phyloP scores from a whole-genome alignment of 2,888 invertebrate genomes.

The Ophion slaviceki region DNA sequence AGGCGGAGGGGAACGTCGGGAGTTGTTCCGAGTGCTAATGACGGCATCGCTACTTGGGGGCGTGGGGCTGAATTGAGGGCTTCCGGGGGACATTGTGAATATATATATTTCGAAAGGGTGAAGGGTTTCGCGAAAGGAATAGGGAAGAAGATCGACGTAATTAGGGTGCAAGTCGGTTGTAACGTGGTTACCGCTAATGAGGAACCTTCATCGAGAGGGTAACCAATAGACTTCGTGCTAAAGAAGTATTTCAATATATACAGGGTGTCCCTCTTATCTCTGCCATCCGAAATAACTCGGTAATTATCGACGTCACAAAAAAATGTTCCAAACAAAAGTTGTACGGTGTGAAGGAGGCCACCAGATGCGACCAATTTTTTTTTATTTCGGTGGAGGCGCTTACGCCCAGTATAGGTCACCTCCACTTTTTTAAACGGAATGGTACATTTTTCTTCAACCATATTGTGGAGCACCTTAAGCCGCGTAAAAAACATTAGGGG shows the following conservation, averaged over 20 bases:
- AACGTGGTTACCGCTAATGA: constrained; percentile 62
- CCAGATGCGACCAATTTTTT: too few species aligned
- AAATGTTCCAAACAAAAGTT: too few species aligned
- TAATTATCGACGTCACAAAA: too few species aligned
- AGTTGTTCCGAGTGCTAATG: constrained; percentile 42
- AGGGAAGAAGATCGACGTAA: constrained; percentile 54
- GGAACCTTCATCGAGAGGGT: constrained; percentile 32
- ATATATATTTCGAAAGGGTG: background rate
- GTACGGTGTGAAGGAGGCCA: too few species aligned
- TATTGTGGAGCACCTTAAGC: too few species aligned
- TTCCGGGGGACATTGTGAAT: constrained; percentile 16
- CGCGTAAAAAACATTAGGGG: too few species aligned
- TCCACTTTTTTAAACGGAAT: too few species aligned
- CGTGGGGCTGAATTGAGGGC: constrained; percentile 11
- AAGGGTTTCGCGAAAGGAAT: constrained; percentile 9
- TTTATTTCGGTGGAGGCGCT: too few species aligned
- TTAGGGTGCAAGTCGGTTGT: constrained; percentile 59
- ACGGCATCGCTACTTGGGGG: constrained; percentile 41
- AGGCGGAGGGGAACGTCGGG: background rate
- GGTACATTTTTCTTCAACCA: too few species aligned
- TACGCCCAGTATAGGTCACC: too few species aligned
- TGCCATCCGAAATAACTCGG: too few species aligned
- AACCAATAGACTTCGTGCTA: constrained; percentile 13
- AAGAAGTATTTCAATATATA: constrained; percentile 13
- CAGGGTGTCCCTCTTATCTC: too few species aligned